Percentiles rank a stretch among this genome's conserved stretches.
Evolutionary conservation across 2,888 invertebrate species (phyloP).

Genomic region (Nemapogon koenigi): DNA sequence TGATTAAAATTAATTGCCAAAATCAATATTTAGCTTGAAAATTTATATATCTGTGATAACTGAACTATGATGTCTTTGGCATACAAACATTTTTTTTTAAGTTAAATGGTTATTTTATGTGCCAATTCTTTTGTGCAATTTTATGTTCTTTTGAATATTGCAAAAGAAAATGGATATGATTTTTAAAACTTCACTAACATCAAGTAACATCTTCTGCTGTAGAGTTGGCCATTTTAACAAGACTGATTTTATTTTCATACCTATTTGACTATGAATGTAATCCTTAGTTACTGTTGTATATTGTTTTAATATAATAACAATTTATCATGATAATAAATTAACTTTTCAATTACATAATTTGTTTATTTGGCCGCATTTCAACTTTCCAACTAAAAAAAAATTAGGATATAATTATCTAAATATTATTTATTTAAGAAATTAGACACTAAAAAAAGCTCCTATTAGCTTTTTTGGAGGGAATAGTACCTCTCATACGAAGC

Average conservation of each 20-base stretch:
- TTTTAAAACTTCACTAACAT: no score
- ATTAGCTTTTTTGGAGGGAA: constrained; percentile 77
- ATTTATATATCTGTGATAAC: neutral
- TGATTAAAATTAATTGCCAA: no score
- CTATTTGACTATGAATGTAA: constrained; percentile 47
- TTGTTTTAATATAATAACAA: constrained; percentile 54
- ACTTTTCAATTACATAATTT: constrained; percentile 36
- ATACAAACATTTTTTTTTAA: constrained; percentile 12
- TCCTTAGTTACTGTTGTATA: constrained; percentile 60
- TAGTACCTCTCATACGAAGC: constrained; percentile 71
- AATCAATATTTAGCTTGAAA: no score
- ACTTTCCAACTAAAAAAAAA: no score
- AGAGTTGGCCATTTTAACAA: constrained; percentile 62
- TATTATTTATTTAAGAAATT: no score
- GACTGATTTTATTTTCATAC: constrained; percentile 62
- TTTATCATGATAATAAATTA: constrained; percentile 62
- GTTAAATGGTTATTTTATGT: constrained; percentile 19
- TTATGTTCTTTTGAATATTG: constrained; percentile 36
- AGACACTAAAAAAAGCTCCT: constrained; percentile 68
- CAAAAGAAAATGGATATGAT: no score
- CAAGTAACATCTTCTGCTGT: constrained; percentile 34
- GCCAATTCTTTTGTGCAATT: constrained; percentile 41
- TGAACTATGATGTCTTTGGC: constrained; percentile 7
- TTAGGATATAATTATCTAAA: no score
- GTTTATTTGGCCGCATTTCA: no score